Evolutionary conservation across 2,888 invertebrate genomes (phyloP).

Genomic region (Acanthopleura granulata): DNA sequence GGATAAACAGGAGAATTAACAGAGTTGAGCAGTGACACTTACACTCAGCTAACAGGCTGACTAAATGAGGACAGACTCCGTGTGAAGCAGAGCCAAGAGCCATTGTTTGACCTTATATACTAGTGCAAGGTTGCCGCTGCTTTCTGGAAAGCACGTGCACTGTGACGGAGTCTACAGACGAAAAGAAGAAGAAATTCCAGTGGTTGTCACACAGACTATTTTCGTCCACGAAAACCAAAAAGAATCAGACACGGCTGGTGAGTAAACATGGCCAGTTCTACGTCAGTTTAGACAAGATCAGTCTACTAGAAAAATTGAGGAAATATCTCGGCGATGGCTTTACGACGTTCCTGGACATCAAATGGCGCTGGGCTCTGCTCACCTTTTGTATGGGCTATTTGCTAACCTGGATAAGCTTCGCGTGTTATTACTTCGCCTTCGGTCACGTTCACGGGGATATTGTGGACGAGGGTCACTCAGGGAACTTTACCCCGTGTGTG

Average conservation of each 20-base stretch:
- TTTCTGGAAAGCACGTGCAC: too few relatives aligned
- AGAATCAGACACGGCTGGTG: background rate
- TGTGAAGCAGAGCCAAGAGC: too few relatives aligned
- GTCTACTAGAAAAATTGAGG: background rate
- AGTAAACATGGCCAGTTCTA: slow-evolving; percentile 17
- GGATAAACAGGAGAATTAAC: too few relatives aligned
- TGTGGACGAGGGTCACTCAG: slow-evolving; percentile 37
- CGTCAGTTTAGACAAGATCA: slow-evolving; percentile 5
- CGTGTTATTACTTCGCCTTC: slow-evolving; percentile 61
- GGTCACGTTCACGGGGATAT: slow-evolving; percentile 59
- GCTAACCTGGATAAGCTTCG: slow-evolving; percentile 90
- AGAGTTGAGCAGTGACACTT: too few relatives aligned
- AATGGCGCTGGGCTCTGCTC: slow-evolving; percentile 85
- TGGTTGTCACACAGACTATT: too few relatives aligned
- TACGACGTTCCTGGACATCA: slow-evolving; percentile 92
- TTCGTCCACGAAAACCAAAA: background rate
- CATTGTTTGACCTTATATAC: too few relatives aligned
- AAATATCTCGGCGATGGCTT: slow-evolving; percentile 78
- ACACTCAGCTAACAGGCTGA: too few relatives aligned
- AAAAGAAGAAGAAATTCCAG: too few relatives aligned
- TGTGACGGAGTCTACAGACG: too few relatives aligned
- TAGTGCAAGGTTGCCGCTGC: too few relatives aligned
- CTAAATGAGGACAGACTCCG: too few relatives aligned
- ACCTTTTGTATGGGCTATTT: slow-evolving; percentile 89
- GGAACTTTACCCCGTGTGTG: slow-evolving; percentile 64